These are phyloP conservation scores for Pecten maximus DNA, from an alignment of 2,888 invertebrate species.

Conservation along the genomic window DNA sequence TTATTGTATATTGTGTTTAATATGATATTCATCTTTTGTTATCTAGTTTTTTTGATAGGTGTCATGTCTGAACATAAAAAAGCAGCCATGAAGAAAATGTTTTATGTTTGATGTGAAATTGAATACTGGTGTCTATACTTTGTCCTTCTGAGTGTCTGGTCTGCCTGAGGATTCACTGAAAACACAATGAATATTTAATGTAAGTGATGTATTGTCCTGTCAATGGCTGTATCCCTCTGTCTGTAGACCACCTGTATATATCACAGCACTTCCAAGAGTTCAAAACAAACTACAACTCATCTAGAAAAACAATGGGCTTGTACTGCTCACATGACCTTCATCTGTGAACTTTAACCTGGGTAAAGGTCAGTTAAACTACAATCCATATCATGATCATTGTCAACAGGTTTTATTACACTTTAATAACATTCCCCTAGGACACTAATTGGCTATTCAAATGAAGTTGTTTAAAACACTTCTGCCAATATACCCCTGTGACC, in stretches of 20 bases:
- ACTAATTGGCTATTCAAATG: not conserved
- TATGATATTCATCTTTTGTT: not conserved
- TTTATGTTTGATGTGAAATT: not conserved
- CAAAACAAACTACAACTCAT: not conserved
- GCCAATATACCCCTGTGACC: not conserved
- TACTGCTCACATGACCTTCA: not conserved
- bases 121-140: not conserved
- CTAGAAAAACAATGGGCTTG: not conserved
- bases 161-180: not conserved
- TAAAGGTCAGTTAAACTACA: not conserved
- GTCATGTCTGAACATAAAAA: slow-evolving; percentile 4
- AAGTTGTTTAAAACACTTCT: not conserved
- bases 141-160: not conserved
- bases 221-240: not conserved
- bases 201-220: not conserved
- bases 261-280: too few relatives aligned
- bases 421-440: not conserved
- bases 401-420: not conserved
- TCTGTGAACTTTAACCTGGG: not conserved
- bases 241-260: not conserved
- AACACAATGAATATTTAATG: slow-evolving; percentile 17
- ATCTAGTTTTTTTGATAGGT: slow-evolving; percentile 2
- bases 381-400: not conserved
- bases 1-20: not conserved
- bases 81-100: not conserved